These are phyloP conservation scores for Hylaeus volcanicus DNA, from an alignment of 1,140 invertebrate species.

Conservation along the genomic window DNA sequence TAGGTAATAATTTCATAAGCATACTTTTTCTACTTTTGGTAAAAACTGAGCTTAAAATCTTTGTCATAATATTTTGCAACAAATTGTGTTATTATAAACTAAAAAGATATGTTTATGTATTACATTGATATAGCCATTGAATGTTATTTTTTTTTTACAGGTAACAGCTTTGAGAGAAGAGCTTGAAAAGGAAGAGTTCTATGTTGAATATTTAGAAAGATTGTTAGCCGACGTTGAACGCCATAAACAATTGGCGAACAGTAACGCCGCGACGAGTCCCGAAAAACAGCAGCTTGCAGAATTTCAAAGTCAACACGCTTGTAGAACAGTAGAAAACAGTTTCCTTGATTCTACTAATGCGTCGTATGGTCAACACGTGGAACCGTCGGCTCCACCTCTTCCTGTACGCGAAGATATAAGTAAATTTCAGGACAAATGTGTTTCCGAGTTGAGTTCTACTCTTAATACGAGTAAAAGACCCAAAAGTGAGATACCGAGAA, in stretches of 20 bases:
- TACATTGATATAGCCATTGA: slow-evolving; percentile 2
- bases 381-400: slow-evolving; percentile 61
- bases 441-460: slow-evolving; percentile 78
- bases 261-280: slow-evolving; percentile 35
- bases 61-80: neutral
- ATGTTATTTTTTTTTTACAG: slow-evolving; percentile 50
- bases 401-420: slow-evolving; percentile 76
- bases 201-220: slow-evolving; percentile 93
- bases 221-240: slow-evolving; percentile 90
- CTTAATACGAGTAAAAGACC: slow-evolving; percentile 74
- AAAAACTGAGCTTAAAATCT: neutral
- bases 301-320: slow-evolving; percentile 60
- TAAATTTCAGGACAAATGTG: slow-evolving; percentile 78
- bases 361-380: slow-evolving; percentile 52
- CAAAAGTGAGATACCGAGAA: slow-evolving; percentile 78
- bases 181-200: slow-evolving; percentile 93
- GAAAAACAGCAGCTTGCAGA: slow-evolving; percentile 59
- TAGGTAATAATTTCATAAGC: neutral
- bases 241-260: slow-evolving; percentile 81
- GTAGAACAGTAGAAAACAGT: slow-evolving; percentile 64
- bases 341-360: slow-evolving; percentile 53
- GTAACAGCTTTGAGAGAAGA: slow-evolving; percentile 90
- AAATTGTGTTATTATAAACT: neutral
- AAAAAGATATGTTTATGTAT: neutral
- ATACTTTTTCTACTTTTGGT: neutral